Conservation (phyloP, 2,797 vertebrate genomes). For the Harpagifer antarcticus region DNA sequence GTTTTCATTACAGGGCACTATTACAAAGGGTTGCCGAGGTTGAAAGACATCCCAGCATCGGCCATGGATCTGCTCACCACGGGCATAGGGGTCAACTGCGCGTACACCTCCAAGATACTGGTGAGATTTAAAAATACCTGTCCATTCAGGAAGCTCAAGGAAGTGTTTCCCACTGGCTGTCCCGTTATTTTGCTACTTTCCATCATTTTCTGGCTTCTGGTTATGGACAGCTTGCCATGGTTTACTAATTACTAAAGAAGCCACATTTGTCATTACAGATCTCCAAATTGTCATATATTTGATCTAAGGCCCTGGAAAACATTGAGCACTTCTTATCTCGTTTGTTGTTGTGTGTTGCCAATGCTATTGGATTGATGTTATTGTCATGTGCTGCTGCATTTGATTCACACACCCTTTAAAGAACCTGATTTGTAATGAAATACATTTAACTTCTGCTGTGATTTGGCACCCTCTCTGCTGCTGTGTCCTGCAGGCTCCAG, state of each 20-base stretch:
- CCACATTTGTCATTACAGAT: no score
- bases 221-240: no score
- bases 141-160: conserved; percentile 53
- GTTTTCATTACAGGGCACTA: conserved; percentile 88
- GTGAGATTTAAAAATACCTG: conserved; percentile 84
- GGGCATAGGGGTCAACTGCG: conserved; percentile 95
- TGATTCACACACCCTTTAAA: not conserved
- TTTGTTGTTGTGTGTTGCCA: not conserved
- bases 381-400: not conserved
- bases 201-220: no score
- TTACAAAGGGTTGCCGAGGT: conserved; percentile 91
- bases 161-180: not conserved
- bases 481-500: conserved; percentile 86
- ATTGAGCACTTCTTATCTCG: not conserved
- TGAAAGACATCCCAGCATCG: conserved; percentile 86
- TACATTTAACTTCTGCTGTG: no score
- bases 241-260: no score
- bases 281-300: no score
- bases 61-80: conserved; percentile 90
- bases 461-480: conserved; percentile 5
- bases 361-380: not conserved
- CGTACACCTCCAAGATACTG: conserved; percentile 97
- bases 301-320: no score
- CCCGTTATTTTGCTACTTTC: no score
- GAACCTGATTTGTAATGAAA: not conserved